These are phyloP conservation scores for Aphis gossypii DNA, from an alignment of 1,140 invertebrate species.

Conservation along the genomic window DNA sequence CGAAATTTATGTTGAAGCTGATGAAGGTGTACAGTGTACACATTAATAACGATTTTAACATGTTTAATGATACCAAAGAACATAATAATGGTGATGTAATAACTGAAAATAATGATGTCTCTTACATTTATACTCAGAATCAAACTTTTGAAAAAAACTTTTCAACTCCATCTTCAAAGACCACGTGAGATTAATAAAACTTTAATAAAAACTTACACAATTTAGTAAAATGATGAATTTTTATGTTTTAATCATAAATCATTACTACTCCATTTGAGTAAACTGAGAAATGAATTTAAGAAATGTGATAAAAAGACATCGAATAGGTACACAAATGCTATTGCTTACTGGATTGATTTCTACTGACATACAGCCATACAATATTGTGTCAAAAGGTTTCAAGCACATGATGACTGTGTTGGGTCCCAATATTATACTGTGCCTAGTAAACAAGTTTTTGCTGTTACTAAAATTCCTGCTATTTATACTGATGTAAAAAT, in stretches of 20 bases:
- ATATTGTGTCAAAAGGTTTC: not conserved
- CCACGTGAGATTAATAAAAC: not conserved
- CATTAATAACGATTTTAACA: too few relatives aligned
- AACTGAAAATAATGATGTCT: too few relatives aligned
- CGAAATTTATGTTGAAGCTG: too few relatives aligned
- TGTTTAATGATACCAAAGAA: too few relatives aligned
- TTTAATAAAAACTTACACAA: not conserved
- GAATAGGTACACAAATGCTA: not conserved
- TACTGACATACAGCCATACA: slow-evolving; percentile 9
- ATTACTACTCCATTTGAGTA: not conserved
- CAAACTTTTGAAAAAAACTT: too few relatives aligned
- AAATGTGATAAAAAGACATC: not conserved
- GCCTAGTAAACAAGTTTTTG: slow-evolving; percentile 10
- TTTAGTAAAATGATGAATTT: not conserved
- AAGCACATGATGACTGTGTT: slow-evolving; percentile 1
- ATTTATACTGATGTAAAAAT: slow-evolving; percentile 8
- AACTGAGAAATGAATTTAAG: not conserved
- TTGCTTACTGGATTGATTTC: not conserved
- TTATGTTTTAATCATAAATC: not conserved
- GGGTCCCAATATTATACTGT: not conserved
- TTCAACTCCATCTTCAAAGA: not conserved
- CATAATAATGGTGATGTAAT: too few relatives aligned
- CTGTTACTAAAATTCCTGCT: not conserved
- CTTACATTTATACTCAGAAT: too few relatives aligned
- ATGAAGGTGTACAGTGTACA: too few relatives aligned